Percentiles rank a stretch among this genome's conserved stretches.
Evolutionary conservation across 1,140 invertebrate species (phyloP).

Genomic region (Macrostomum lignano): DNA sequence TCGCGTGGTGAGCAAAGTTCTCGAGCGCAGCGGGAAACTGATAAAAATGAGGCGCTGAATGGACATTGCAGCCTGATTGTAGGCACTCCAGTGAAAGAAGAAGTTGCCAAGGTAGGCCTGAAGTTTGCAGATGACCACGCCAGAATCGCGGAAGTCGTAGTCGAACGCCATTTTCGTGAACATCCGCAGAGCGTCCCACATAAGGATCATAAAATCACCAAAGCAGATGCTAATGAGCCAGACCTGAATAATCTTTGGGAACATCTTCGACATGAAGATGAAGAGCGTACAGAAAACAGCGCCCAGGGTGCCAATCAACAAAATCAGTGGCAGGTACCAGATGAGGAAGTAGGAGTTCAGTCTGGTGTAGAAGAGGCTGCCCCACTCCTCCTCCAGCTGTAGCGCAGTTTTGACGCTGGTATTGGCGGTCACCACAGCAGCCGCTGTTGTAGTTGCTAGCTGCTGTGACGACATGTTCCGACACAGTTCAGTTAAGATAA

Average conservation of each 20-base stretch:
- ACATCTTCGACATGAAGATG: not conserved
- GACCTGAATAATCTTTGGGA: not conserved
- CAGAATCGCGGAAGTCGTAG: not conserved
- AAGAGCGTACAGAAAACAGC: conserved; percentile 1
- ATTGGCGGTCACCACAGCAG: too few relatives aligned
- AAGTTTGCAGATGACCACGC: not conserved
- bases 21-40: not conserved
- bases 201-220: conserved; percentile 1
- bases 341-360: conserved; percentile 1
- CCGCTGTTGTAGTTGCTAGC: too few relatives aligned
- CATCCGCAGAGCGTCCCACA: not conserved
- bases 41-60: not conserved
- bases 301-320: not conserved
- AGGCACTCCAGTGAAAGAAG: conserved; percentile 1
- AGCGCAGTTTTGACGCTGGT: too few relatives aligned
- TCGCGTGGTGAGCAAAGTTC: not conserved
- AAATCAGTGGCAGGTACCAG: not conserved
- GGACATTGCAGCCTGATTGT: not conserved
- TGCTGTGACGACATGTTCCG: too few relatives aligned
- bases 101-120: not conserved
- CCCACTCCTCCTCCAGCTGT: too few relatives aligned
- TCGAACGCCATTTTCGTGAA: not conserved
- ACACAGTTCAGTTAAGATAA: too few relatives aligned
- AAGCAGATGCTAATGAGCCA: conserved; percentile 1
- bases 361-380: too few relatives aligned